These are phyloP conservation scores for Drosophila hydei DNA, from an alignment of 1,140 invertebrate species.

Conservation along the genomic window DNA sequence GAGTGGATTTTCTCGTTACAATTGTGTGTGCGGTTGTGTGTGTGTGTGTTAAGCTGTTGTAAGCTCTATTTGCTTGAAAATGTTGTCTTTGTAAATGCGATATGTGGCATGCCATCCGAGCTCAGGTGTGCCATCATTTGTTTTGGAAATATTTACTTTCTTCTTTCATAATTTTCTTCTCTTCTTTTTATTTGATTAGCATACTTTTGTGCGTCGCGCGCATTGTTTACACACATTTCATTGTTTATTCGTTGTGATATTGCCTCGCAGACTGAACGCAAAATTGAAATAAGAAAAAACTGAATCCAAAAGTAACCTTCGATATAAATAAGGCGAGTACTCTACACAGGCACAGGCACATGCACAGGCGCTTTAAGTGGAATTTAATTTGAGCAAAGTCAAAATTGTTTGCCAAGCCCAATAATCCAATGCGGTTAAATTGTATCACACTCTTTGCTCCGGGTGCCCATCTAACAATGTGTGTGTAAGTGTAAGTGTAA, in stretches of 20 bases:
- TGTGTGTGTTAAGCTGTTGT: conserved; percentile 25
- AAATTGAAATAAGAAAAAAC: conserved; percentile 9
- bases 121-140: neutral
- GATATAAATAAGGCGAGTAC: neutral
- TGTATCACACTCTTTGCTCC: conserved; percentile 18
- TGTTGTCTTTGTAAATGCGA: conserved; percentile 15
- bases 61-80: conserved; percentile 33
- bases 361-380: conserved; percentile 28
- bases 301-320: conserved; percentile 17
- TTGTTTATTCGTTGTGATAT: conserved; percentile 58
- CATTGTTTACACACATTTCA: conserved; percentile 61
- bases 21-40: neutral
- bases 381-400: conserved; percentile 63
- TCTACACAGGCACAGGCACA: conserved; percentile 26
- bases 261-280: conserved; percentile 10
- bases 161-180: conserved; percentile 1
- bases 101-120: conserved; percentile 15
- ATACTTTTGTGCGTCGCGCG: conserved; percentile 46
- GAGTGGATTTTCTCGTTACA: conserved; percentile 6
- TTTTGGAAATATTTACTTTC: neutral
- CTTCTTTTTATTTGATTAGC: conserved; percentile 11
- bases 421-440: conserved; percentile 68
- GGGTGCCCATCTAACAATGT: neutral
- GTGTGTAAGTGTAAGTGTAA: conserved; percentile 1
- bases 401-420: conserved; percentile 59